Evolutionary conservation across 1,140 invertebrate species (phyloP), one percentile per base, ranked within the genome.

Genomic region (Saccostrea cuccullata): DNA sequence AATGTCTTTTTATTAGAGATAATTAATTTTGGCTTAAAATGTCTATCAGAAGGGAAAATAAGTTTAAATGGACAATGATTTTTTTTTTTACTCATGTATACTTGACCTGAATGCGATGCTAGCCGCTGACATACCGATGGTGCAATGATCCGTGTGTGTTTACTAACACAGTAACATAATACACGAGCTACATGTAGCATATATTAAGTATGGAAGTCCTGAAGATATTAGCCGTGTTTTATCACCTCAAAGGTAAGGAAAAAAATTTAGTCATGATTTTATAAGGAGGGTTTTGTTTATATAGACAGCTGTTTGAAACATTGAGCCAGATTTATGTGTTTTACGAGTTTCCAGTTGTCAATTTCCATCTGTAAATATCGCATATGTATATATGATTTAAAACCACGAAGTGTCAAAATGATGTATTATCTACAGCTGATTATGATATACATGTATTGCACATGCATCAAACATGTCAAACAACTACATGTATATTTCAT

Each of bases 161-260:
- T 77, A 77, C 70, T 77, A 77, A 77, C 70, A 77, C 70, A 77
- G 26, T 36, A 77, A 30, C 26, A 30, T n/a, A n/a, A 64, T n/a
- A 64, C 58, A 64, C 58, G 4, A 20, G 58, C 17, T 26, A 77
- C 23, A 77, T 77, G 70, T 77, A 77, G 70, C 13, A 77, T 77
- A n/a, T n/a, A n/a, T n/a, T n/a, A 30, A 13, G 11, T 20, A 73
- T 73, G 70, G 70, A 26, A 30, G 70, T 64, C 30, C 70, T 77
- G 2, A 36, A 30, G 70, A 30, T 17, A 30, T 17, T 77, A 30
- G 26, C 30, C 8, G 70, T 77, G 5, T 30, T 26, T 30, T 15
- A 30, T 30, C 26, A 15, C 11, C 23, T 77, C 30, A 23, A 77
- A 77, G 70, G 70, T 77, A 77, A 77, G 30, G 15, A n/a, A n/a